Evolutionary conservation across 2,113 vertebrate genomes (phyloP).

Genomic region (Tangachromis dhanisi): DNA sequence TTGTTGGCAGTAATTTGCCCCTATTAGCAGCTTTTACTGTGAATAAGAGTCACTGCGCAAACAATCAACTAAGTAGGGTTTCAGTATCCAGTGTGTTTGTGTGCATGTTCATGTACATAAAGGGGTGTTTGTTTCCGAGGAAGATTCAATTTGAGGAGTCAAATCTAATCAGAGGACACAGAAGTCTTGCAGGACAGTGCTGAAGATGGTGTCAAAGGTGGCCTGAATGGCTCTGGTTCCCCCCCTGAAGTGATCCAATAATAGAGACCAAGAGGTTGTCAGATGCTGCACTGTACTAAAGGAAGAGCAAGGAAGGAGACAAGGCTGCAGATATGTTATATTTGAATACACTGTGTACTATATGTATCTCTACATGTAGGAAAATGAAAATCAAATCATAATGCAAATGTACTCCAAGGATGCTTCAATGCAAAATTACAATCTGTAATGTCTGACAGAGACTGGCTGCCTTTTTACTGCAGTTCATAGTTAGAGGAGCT

Average conservation of each 20-base stretch:
- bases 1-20: constrained; percentile 81
- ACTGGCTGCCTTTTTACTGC: background rate
- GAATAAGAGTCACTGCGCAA: constrained; percentile 81
- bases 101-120: constrained; percentile 6
- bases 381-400: constrained; percentile 22
- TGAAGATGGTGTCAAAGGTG: constrained; percentile 49
- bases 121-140: constrained; percentile 57
- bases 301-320: background rate
- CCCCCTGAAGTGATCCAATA: constrained; percentile 2
- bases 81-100: constrained; percentile 32
- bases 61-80: constrained; percentile 59
- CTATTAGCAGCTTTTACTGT: constrained; percentile 82
- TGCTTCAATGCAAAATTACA: background rate
- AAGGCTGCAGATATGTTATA: background rate
- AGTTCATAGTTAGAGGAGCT: background rate
- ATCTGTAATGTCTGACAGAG: background rate
- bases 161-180: constrained; percentile 65
- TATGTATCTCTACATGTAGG: background rate
- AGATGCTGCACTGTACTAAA: background rate
- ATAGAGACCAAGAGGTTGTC: background rate
- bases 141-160: constrained; percentile 64
- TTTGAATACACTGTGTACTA: background rate
- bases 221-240: constrained; percentile 48
- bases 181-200: constrained; percentile 49
- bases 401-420: constrained; percentile 3